Evolutionary conservation across 2,113 vertebrate species (phyloP), one percentile per base, ranked within the genome.

Genomic region (Cyprinodon tularosa): DNA sequence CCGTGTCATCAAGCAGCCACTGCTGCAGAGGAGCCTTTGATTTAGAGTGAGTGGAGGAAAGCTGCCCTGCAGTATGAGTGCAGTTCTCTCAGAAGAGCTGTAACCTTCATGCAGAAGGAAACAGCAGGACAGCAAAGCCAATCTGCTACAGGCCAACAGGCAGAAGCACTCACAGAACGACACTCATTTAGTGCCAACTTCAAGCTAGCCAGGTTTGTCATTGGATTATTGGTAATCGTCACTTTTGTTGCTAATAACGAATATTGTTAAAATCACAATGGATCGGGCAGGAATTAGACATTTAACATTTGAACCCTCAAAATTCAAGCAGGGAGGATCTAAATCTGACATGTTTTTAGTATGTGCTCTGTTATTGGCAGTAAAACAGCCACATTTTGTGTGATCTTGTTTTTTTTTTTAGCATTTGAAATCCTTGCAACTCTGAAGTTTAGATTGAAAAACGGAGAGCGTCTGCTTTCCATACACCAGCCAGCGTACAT

Each of bases 11-110:
- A 22, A 66, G 72, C 64, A 66, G 75, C 83, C 75, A 66, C 72
- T 83, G 85, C 85, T 64, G 85, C 83, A 83, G 60, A 71, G 36
- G 8, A 76, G 12, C 42, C 22, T 42, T 72, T 78, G 86, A 89
- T 89, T 83, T 72, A 84, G 50, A 68, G 64, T 68, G 74, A 72
- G 48, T 62, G 14, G 72, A 73, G 74, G 82, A 80, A 82, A 82
- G 80, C 68, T 79, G 82, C 74, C 76, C 72, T 65, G 53, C 85
- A 76, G 71, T 9, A 44, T 36, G 66, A 76, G 70, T 65, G 76
- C 76, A 72, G 72, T n/a, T 68, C 66, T 42, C 13, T 71, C 73
- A 66, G 70, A 65, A 50, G 61, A 66, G 68, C 14, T 53, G 68
- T 60, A 71, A 83, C 76, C 64, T 85, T 59, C 4, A 36, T 63